Evolutionary conservation across 2,888 invertebrate genomes (phyloP).

Genomic region (Lepidonotus clava): DNA sequence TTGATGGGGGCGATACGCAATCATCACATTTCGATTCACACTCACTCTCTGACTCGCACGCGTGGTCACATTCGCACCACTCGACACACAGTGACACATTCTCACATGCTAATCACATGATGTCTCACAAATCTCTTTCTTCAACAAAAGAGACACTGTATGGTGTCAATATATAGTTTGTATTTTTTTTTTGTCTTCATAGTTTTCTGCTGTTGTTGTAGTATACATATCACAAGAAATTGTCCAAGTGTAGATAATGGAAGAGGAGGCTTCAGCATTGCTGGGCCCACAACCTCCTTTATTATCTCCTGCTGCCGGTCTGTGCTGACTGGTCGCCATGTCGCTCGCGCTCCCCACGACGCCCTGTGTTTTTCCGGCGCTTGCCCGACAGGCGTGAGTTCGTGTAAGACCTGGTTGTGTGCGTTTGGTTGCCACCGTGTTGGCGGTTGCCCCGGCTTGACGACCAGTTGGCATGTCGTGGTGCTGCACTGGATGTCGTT

Average conservation of each 20-base stretch:
- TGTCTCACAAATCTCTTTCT: constrained; percentile 33
- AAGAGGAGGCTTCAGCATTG: constrained; percentile 28
- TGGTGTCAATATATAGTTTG: not conserved
- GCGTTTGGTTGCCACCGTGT: not conserved
- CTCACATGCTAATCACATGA: not conserved
- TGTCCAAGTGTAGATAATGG: not conserved
- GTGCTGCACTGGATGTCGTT: not conserved
- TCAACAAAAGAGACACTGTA: constrained; percentile 39
- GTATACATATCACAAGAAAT: constrained; percentile 35
- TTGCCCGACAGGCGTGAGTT: constrained; percentile 9
- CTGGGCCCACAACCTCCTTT: not conserved
- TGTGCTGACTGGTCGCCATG: not conserved
- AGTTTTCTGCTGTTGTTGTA: not conserved
- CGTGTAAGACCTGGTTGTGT: constrained; percentile 34
- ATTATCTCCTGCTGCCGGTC: constrained; percentile 34
- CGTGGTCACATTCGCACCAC: not conserved
- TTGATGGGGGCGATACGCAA: not conserved
- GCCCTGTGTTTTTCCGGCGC: constrained; percentile 11
- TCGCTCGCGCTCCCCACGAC: not conserved
- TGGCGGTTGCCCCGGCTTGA: not conserved
- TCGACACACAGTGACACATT: not conserved
- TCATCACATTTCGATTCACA: constrained; percentile 28
- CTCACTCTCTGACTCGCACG: not conserved
- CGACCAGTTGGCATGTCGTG: not conserved
- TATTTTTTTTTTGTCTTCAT: not conserved